Evolutionary conservation across 2,888 invertebrate genomes (phyloP), one percentile per base, ranked within the genome.

Genomic region (Nebria salina): DNA sequence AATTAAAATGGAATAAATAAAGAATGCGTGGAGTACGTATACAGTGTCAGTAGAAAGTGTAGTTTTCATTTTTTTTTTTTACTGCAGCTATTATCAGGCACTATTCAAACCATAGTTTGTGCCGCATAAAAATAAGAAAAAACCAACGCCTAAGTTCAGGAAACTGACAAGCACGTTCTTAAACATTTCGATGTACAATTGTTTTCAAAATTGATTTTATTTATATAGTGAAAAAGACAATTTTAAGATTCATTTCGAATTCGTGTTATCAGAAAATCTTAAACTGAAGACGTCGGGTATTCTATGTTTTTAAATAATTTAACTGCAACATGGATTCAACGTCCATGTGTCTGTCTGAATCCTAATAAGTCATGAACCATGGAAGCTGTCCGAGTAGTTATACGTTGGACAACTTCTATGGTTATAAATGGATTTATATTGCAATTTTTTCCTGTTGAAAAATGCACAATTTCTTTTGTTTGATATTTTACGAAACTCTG

Each of bases 71-170:
- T 75, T 64, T 20, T 20, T 75, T 64, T 72, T 73, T 78, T 42
- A 77, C 79, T 80, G 80, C 80, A 85, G 86, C 84, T 84, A 84
- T 83, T 84, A 85, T 86, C 86, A 86, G 87, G 87, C 87, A 87
- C 87, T 86, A 86, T 87, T 85, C 85, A 85, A 86, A 86, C 85
- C 85, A 84, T 86, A 76, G 65, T 81, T 79, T 72, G 76, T 76
- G 81, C 81, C 81, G 73, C 73, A 74, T 79, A 79, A 75, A 74
- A 54, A 11, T 54, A 54, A 54, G 54, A 54, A 26, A 79, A 79
- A 65, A 66, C 79, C 79, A 74, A 79, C 79, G 79, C 65, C 74
- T 43, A 79, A 68, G 73, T 79, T 74, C 15, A 20, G 26, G 65
- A 42, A 43, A 79, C 74, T 74, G 54, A 77, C 68, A 76, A 76